Conservation (phyloP, 2,113 vertebrate species). For the Protobothrops flavoviridis region DNA sequence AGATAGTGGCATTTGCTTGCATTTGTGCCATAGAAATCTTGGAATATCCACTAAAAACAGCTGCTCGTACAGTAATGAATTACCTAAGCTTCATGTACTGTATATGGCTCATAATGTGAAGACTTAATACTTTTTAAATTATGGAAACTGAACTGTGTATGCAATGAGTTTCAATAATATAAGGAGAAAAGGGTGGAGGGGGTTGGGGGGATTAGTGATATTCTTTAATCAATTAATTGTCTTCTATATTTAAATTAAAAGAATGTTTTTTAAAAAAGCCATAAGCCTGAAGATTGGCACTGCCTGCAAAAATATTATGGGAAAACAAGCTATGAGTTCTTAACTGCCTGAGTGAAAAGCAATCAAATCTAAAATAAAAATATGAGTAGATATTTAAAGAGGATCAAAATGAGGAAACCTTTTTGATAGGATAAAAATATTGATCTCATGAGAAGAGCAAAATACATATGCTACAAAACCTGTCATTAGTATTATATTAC, state of each 20-base stretch:
- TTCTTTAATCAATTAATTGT: conserved; percentile 60
- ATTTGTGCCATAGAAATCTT: conserved; percentile 57
- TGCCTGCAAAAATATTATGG: conserved; percentile 65
- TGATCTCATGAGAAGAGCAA: conserved; percentile 59
- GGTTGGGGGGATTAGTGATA: conserved; percentile 44
- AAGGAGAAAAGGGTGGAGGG: conserved; percentile 39
- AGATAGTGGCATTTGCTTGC: conserved; percentile 36
- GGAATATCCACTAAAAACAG: conserved; percentile 50
- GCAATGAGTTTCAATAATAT: conserved; percentile 58
- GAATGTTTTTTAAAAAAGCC: conserved; percentile 73
- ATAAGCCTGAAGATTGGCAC: conserved; percentile 78
- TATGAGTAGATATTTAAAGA: conserved; percentile 58
- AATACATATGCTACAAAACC: conserved; percentile 70
- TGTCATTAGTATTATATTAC: conserved; percentile 77
- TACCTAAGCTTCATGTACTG: conserved; percentile 37
- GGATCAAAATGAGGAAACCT: conserved; percentile 61
- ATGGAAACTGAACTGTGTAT: conserved; percentile 41
- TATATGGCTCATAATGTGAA: conserved; percentile 47
- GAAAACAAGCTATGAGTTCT: conserved; percentile 69
- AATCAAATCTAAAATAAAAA: conserved; percentile 63
- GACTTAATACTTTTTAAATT: conserved; percentile 28
- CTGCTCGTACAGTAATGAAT: conserved; percentile 32
- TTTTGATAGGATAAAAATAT: conserved; percentile 69
- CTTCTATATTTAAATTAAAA: conserved; percentile 65
- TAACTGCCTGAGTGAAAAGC: conserved; percentile 76